Evolutionary conservation across 2,888 invertebrate species (phyloP), one percentile per base, ranked within the genome.

Genomic region (Tanypteryx hageni): DNA sequence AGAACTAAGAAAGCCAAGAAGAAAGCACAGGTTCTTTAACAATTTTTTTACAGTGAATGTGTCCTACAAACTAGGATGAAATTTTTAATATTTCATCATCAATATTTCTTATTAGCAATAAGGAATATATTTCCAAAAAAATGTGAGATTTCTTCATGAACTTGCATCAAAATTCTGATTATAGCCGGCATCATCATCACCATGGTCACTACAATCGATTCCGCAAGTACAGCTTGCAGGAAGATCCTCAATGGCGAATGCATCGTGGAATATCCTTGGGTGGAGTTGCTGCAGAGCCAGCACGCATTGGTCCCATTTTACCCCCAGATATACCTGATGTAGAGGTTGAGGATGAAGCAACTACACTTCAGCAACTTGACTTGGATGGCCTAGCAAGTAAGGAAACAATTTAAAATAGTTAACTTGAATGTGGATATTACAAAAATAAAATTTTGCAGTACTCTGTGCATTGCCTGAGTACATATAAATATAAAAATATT

Each of bases 171-270:
- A 44, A 44, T 85, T 92, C 14, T 76, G 31, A 81, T 94, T 94
- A 7, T 94, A 96, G 96, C 95, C 97, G 97, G 93, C 96, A 96
- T 93, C 96, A 96, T 94, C 95, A 95, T 93, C 96, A 96, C 93
- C 95, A 95, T 92, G 96, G 96, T 94, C 96, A 96, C 94, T 96
- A 97, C 94, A 95, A 96, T 93, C 97, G 97, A 94, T 95, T 96
- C 58, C 95, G 96, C 61, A 98, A 98, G 95, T 97, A 97, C 94
- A 98, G 98, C 76, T 96, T 98, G 92, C 97, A 97, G 94, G 97
- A 98, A 94, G 97, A 97, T 94, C 96, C 96, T 8, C 95, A 95
- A 94, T 95, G 95, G 95, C 94, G 96, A 14, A 95, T 96, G 92
- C 94, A 96, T 56, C 95, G 96, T 93, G 64, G 89, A 44, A n/a